Evolutionary conservation across 2,113 vertebrate genomes (phyloP), one percentile per base, ranked within the genome.

Genomic region (Ancistrus triradiatus): DNA sequence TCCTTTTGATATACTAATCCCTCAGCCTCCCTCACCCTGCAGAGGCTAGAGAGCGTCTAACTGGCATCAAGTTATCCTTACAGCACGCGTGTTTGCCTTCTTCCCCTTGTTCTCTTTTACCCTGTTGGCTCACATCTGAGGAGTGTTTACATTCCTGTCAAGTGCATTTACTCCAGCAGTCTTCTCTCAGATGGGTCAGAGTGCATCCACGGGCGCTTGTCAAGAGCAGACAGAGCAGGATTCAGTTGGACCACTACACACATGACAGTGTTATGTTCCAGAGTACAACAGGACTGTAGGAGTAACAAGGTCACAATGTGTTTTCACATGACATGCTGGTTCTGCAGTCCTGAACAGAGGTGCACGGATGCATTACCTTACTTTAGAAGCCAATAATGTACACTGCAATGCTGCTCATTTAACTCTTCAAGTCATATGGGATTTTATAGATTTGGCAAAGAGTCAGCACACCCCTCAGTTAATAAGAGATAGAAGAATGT

Each of bases 111-210:
- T 40, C 53, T 49, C 48, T 51, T 13, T 35, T 25, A 63, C 24
- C 43, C 43, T 42, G 49, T 42, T 58, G 50, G 51, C 52, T 48
- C 42, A 13, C 31, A 56, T 42, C 38, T 38, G 21, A 72, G 19
- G 51, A 59, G 37, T 67, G 70, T 63, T 72, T 72, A 72, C 52
- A 51, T 61, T 60, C 44, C 43, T 56, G 63, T 62, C 58, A 67
- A 62, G 70, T 46, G 42, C 37, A 49, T 59, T 60, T 66, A 42
- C 49, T 18, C 15, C 6, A 4, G 14, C 14, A 11, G 19, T 18
- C 17, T 27, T 31, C 38, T 28, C 7, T 3, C 27, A 14, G n/a
- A 14, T 11, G 13, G n/a, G 7, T 47, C 25, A 19, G 10, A 44
- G 17, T 21, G 57, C 42, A 21, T 28, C 17, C 42, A 21, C 13